Evolutionary conservation across 1,140 invertebrate genomes (phyloP), one percentile per base, ranked within the genome.

Genomic region (Drosophila ananassae): DNA sequence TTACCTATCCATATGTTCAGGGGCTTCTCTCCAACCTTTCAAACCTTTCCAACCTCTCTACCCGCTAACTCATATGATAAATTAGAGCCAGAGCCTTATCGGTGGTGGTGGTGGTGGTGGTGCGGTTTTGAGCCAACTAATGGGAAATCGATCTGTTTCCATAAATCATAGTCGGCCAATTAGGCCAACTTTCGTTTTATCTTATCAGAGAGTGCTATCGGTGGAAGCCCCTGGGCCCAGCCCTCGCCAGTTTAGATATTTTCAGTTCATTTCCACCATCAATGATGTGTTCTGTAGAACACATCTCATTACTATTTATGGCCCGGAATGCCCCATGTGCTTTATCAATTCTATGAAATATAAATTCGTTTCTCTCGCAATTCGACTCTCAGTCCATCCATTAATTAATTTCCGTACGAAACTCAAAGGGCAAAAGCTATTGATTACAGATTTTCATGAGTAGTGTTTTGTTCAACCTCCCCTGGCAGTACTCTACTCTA

Each of bases 1-100:
- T 28, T 1, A 69, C 25, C 66, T 69, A 17, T 50, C 66, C 64
- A 69, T 69, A 69, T 63, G 63, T 47, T 47, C 10, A 2, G 44
- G 44, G 34, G 34, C 10, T 37, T 37, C 12, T 32, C 41, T 17
- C n/a, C n/a, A n/a, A n/a, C n/a, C n/a, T n/a, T n/a, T n/a, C n/a
- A n/a, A 17, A 17, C 17, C 41, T 1, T n/a, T 30, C 3, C 7
- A 24, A 12, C 5, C 7, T 6, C 48, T 21, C n/a, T 17, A 6
- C 6, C 7, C 13, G 9, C 44, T 24, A 17, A 53, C 17, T 13
- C 17, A 12, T 17, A 12, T 50, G 62, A 41, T 57, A 67, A 52
- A 46, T 17, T 12, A 24, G 2, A 17, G 13, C 59, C 34, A 24
- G 2, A 17, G 13, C 59, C 34, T 66, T 66, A 67, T 67, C 63